A percentile compares a stretch with the other conserved stretches of the same genome.
phyloP scores from a whole-genome alignment of 1,140 invertebrate genomes.

The Babylonia areolata region DNA sequence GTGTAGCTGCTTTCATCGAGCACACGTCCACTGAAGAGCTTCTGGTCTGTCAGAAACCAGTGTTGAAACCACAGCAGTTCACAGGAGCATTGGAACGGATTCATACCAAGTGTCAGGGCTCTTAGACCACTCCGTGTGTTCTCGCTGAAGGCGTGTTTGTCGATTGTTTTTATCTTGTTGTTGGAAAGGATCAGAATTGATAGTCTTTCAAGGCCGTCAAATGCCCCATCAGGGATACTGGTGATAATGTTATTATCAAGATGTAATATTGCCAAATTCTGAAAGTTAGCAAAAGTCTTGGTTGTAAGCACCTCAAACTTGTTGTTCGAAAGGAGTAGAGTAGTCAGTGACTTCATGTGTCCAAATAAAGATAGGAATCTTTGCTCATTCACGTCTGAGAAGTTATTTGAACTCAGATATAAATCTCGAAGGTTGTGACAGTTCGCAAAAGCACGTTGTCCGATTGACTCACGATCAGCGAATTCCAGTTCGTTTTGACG shows the following conservation, averaged over 20 bases:
- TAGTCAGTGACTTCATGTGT: background rate
- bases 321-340: background rate
- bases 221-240: background rate
- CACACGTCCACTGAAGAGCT: background rate
- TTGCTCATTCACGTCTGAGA: background rate
- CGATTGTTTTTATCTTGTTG: background rate
- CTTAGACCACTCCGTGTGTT: background rate
- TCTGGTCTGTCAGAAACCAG: conserved; percentile 7
- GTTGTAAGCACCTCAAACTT: background rate
- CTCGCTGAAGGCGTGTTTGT: background rate
- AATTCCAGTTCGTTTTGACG: background rate
- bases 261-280: background rate
- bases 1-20: background rate
- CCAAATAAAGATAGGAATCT: conserved; percentile 9
- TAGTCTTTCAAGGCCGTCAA: background rate
- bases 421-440: background rate
- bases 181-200: background rate
- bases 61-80: conserved; percentile 28
- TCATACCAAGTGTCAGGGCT: background rate
- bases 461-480: background rate
- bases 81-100: conserved; percentile 36
- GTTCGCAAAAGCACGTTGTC: background rate
- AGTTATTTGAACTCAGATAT: background rate
- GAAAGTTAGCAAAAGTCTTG: background rate
- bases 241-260: background rate